phyloP scores from a whole-genome alignment of 2,888 invertebrate species.

The Taphrorychus bicolor region DNA sequence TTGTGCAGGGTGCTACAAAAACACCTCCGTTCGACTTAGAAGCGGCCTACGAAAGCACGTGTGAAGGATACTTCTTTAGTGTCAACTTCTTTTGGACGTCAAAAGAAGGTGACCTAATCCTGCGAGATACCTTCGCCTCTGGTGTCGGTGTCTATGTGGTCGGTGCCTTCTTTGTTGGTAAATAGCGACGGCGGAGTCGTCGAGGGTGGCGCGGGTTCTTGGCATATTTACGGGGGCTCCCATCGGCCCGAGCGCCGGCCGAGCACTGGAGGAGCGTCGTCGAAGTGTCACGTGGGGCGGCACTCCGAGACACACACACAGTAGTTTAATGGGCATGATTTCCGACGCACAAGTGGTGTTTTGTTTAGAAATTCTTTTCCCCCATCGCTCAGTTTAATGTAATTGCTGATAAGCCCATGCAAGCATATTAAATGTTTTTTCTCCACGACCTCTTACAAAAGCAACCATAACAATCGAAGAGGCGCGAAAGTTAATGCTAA shows the following conservation, averaged over 20 bases:
- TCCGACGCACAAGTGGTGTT: not conserved
- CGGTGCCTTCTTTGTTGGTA: constrained; percentile 50
- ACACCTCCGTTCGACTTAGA: not conserved
- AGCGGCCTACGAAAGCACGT: not conserved
- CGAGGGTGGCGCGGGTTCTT: constrained; percentile 52
- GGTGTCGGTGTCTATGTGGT: constrained; percentile 46
- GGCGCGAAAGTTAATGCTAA: too few species aligned
- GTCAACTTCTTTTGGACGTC: not conserved
- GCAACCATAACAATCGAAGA: too few species aligned
- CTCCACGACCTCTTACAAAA: too few species aligned
- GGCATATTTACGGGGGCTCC: constrained; percentile 53
- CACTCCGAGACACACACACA: not conserved
- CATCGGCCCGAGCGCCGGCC: constrained; percentile 53
- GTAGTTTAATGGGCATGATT: not conserved
- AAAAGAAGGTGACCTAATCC: not conserved
- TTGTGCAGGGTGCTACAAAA: constrained; percentile 3
- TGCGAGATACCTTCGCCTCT: constrained; percentile 44
- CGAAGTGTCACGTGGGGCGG: not conserved
- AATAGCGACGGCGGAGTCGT: constrained; percentile 49
- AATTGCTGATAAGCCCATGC: too few species aligned
- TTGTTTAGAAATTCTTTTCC: not conserved
- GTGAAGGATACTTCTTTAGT: not conserved
- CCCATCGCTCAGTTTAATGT: not conserved
- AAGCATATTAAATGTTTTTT: too few species aligned
- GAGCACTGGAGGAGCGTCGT: constrained; percentile 45